Evolutionary conservation across 2,113 vertebrate genomes (phyloP), one percentile per base, ranked within the genome.

Genomic region (Brachyhypopomus occidentalis): DNA sequence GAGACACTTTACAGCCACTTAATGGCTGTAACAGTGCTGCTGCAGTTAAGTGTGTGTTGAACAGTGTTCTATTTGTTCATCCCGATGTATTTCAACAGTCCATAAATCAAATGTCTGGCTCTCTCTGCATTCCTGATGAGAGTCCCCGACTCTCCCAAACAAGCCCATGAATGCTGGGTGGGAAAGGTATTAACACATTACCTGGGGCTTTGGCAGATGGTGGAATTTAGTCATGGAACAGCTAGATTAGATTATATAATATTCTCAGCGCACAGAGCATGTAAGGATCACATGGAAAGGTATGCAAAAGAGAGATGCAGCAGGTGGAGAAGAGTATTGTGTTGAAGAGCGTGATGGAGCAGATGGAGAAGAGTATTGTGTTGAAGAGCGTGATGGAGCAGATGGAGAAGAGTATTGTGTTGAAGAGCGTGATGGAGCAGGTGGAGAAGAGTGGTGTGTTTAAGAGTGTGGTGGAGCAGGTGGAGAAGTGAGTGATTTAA

Each of bases 21-120:
- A 86, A 70, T 81, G 72, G 70, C 60, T 73, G 36, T 83, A 75
- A 62, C 73, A 72, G 25, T 79, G 72, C 79, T 60, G 73, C 81
- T 75, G 83, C 74, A 79, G 78, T 80, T 59, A 84, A 69, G 84
- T 62, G 73, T 75, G 76, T 83, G 72, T 67, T 73, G 77, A 79
- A 79, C 72, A 85, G 73, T 71, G 67, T 80, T 76, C 38, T 52
- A 78, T 71, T 72, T 60, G 62, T 56, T 83, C 73, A 52, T 82
- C 7, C 20, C 69, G 79, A 48, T 80, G 48, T 52, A 52, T 75
- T 75, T 59, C 63, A 79, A 72, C 67, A 74, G 45, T 72, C 67
- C 74, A 80, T 86, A 83, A 62, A 83, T 85, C 77, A 83, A 11
- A 58, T 30, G 25, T 9, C 36, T 70, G 5, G n/a, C 17, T 38